A percentile compares a stretch with the other conserved stretches of the same genome.
Conservation (phyloP, 2,888 invertebrate genomes). For the Dolomedes plantarius region DNA sequence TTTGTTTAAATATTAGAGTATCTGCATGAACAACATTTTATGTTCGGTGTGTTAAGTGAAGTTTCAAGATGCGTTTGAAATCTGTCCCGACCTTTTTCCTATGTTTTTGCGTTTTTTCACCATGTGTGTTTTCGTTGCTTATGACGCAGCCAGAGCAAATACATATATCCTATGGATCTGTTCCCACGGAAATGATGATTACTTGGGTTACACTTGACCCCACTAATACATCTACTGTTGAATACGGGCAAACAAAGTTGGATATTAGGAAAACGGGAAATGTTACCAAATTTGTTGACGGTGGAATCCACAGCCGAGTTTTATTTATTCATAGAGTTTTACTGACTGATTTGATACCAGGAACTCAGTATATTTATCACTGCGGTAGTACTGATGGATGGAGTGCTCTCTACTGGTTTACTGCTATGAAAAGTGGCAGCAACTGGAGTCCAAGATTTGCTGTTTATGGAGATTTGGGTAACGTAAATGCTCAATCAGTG, state of each 20-base stretch:
- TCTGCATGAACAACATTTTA: too few relatives aligned
- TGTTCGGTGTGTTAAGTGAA: too few relatives aligned
- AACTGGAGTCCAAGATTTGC: conserved; percentile 73
- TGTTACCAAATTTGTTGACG: conserved; percentile 82
- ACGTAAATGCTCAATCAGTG: conserved; percentile 74
- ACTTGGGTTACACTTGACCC: conserved; percentile 74
- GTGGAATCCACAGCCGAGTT: conserved; percentile 81
- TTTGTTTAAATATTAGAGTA: too few relatives aligned
- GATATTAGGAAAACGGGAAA: conserved; percentile 44
- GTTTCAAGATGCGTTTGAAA: background rate
- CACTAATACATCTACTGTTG: conserved; percentile 73
- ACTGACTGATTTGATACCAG: conserved; percentile 76
- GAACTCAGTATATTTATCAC: conserved; percentile 73
- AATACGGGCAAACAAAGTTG: conserved; percentile 73
- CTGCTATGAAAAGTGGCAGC: conserved; percentile 74
- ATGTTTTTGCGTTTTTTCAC: background rate
- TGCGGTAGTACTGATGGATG: conserved; percentile 74
- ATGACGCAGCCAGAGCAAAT: conserved; percentile 57
- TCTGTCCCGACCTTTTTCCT: background rate
- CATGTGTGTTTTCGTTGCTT: background rate
- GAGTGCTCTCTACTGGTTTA: conserved; percentile 76
- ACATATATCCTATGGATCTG: conserved; percentile 48
- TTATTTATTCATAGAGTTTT: conserved; percentile 88
- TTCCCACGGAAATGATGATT: conserved; percentile 74
- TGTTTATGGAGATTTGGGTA: conserved; percentile 73